Evolutionary conservation across 1,140 invertebrate genomes (phyloP).

Genomic region (Cardiocondyla obscurior): DNA sequence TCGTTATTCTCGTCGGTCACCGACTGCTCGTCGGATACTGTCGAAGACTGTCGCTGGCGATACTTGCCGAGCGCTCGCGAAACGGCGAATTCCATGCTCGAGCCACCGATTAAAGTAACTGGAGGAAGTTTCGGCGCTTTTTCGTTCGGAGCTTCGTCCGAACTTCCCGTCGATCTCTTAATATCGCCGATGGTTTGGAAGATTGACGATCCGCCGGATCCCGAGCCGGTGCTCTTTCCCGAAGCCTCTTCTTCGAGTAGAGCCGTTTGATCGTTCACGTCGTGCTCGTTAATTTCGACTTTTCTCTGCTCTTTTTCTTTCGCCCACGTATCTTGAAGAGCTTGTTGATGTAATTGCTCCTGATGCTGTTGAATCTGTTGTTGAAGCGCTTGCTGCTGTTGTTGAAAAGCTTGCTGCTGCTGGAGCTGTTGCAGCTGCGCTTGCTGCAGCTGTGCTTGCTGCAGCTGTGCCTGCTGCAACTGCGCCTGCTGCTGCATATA

Average conservation of each 20-base stretch:
- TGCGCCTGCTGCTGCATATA: conserved; percentile 75
- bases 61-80: conserved; percentile 93
- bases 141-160: conserved; percentile 83
- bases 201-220: conserved; percentile 86
- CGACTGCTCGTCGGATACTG: conserved; percentile 87
- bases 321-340: conserved; percentile 76
- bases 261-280: conserved; percentile 84
- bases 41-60: conserved; percentile 89
- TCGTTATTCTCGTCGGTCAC: conserved; percentile 83
- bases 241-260: conserved; percentile 86
- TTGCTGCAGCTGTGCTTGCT: conserved; percentile 72
- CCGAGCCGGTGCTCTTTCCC: conserved; percentile 85
- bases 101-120: conserved; percentile 85
- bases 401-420: conserved; percentile 74
- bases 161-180: conserved; percentile 85
- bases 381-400: conserved; percentile 78
- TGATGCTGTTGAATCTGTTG: conserved; percentile 81
- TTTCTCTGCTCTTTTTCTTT: conserved; percentile 76
- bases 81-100: conserved; percentile 92
- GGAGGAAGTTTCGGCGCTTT: conserved; percentile 85
- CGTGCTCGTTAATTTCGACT: conserved; percentile 75
- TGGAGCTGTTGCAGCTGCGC: conserved; percentile 74
- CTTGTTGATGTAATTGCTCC: conserved; percentile 75
- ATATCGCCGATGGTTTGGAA: conserved; percentile 90
- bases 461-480: conserved; percentile 74